Base-by-base conservation (phyloP, 2,113 vertebrate genomes). In the Pogonocichla stellata region DNA sequence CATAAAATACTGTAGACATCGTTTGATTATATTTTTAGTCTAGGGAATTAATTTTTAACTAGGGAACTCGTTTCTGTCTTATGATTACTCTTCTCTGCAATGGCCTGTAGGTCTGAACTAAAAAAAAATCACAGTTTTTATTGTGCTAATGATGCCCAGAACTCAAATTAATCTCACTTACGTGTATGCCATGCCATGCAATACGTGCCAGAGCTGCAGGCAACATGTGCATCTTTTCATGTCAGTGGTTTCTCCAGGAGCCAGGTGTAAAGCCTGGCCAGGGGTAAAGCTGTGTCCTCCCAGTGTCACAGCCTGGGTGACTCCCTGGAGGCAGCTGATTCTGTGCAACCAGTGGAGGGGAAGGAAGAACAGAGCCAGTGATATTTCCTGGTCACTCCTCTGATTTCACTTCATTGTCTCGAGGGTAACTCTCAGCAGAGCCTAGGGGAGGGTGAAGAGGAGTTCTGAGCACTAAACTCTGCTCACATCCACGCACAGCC, bases 11-110 rank as follows among this genome's bases (percentile, higher is more conserved):
- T 67, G 86, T 90, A 96, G 93, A 96, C 90, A 71, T 71, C 60
- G 23, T 96, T 94, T 95, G 96, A 97, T 96, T 96, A 86, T 95
- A 96, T 96, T 97, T 97, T 97, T 97, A 96, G 94, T 95, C 92
- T 88, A 78, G 92, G 82, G 94, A 96, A 96, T 95, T 97, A 96
- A 96, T 97, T 96, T 96, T 96, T 96, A 96, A 96, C 88, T 90
- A 95, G 95, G 82, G 67, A 94, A 84, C 93, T 96, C 31, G 17
- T 92, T 95, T 95, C 85, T 93, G 60, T 88, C 90, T 80, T 92
- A 88, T 93, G 94, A 95, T 95, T 94, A 93, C 88, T 83, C 90
- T 91, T 92, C 71, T 83, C 72, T 3, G 3, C 90, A 80, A 93
- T 94, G 94, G 95, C 94, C 96, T 90, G 92, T 96, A 93, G 95